These are phyloP conservation scores for Gallinago jamesoni DNA, from an alignment of 2,113 vertebrate species.

Conservation along the genomic window DNA sequence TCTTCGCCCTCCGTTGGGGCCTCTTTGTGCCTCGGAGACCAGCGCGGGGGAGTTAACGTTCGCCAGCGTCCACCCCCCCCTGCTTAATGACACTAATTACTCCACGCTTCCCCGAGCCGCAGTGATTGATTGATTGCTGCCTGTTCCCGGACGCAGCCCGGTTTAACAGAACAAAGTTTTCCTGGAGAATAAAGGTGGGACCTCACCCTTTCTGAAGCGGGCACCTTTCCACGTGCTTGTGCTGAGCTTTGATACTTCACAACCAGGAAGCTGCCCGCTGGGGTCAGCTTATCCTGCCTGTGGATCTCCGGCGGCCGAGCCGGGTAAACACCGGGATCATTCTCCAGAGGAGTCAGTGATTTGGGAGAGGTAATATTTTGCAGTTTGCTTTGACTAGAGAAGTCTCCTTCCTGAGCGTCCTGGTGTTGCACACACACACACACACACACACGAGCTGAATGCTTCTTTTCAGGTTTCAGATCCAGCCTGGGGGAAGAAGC, in stretches of 20 bases:
- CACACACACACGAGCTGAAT: neutral
- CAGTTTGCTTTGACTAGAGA: neutral
- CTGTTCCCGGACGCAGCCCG: neutral
- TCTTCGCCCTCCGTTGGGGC: neutral
- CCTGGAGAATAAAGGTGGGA: neutral
- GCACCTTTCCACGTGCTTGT: neutral
- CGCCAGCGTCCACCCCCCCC: neutral
- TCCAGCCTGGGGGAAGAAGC: neutral
- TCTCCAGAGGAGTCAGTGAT: neutral
- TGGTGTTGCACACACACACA: accelerated
- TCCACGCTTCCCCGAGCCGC: neutral
- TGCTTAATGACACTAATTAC: accelerated
- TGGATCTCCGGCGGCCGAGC: neutral
- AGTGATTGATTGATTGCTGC: too few species aligned
- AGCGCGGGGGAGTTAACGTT: accelerated
- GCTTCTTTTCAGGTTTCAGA: neutral
- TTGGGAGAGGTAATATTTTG: neutral
- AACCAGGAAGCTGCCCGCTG: neutral
- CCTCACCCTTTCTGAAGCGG: neutral
- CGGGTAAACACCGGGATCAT: neutral
- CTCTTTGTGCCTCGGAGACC: neutral
- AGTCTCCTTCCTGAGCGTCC: neutral
- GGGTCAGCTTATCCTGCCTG: neutral
- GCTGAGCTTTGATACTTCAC: neutral
- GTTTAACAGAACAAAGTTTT: neutral